Evolutionary conservation across 37 sponge, comb jelly and placozoan genomes (phyloP), one percentile per base, ranked within the genome.

Genomic region (Haliclona indistincta): DNA sequence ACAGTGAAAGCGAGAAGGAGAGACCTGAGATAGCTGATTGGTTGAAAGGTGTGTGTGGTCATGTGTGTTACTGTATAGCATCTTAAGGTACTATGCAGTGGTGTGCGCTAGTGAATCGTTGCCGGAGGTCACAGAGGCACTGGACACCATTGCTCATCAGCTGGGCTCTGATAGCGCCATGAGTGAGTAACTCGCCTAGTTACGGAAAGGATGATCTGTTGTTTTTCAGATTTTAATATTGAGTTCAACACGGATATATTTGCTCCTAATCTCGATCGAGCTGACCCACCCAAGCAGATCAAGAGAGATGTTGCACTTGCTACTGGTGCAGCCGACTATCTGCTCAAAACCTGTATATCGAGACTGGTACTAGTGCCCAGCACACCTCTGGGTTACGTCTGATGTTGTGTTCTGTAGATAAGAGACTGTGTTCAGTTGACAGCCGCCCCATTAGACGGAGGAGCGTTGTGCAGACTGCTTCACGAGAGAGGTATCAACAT

Each of bases 401-500:
- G 8, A 26, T 29, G 15, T 61, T 20, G 8, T 15, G 11, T 23
- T 19, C 10, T 71, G 54, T 70, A 86, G 47, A 63, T 94, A 20
- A 43, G 65, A 4, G 94, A 94, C 61, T 89, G 86, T 45, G 32
- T 81, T 13, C 76, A 83, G 47, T 75, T 89, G 61, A 35, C 38
- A 37, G 70, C 80, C 34, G 47, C 64, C 4, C 94, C 91, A 20
- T 30, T 55, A 44, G 96, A 95, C 58, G 94, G 94, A 26, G 84
- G 73, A 32, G 41, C 80, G 4, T 77, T 95, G 38, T 88, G 74
- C 7, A 19, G 30, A 26, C 64, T 76, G 35, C 62, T 95, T 75
- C 96, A 95, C 58, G 42, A 28, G 49, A 49, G 98, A 22, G 98
- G 98, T 15, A 91, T 97, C 71, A 94, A 94, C 85, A 97, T 97